phyloP scores from a whole-genome alignment of 1,140 invertebrate genomes.

The Bactericera cockerelli region DNA sequence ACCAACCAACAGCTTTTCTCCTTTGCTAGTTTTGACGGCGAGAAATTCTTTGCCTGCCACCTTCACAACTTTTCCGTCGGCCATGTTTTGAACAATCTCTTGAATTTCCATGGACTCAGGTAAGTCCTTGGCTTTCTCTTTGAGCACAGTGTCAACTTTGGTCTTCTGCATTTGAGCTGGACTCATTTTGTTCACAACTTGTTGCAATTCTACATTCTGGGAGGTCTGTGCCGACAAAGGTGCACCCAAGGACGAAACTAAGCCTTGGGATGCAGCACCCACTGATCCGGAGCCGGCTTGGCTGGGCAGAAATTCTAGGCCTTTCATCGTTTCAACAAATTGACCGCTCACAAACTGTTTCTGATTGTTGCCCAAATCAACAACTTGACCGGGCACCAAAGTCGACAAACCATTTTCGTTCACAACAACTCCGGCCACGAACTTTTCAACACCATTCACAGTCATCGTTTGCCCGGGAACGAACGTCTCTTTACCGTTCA shows the following conservation, averaged over 20 bases:
- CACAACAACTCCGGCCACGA: conserved; percentile 39
- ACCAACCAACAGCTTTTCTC: conserved; percentile 48
- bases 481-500: conserved; percentile 43
- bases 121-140: background rate
- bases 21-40: conserved; percentile 50
- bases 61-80: background rate
- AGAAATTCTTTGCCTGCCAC: conserved; percentile 42
- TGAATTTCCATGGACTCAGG: background rate
- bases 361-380: conserved; percentile 42
- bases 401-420: conserved; percentile 28
- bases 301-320: conserved; percentile 50
- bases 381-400: conserved; percentile 45
- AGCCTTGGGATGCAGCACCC: conserved; percentile 32
- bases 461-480: conserved; percentile 43
- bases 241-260: conserved; percentile 34
- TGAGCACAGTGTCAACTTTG: background rate
- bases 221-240: background rate
- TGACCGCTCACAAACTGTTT: conserved; percentile 54
- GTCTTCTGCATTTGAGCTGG: background rate
- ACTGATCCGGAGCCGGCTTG: conserved; percentile 49
- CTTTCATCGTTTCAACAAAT: conserved; percentile 52
- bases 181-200: background rate
- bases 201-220: conserved; percentile 1
- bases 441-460: conserved; percentile 36
- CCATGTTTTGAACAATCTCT: background rate